Base-by-base conservation (phyloP, 1,140 invertebrate genomes). In the Bombus turneri region DNA sequence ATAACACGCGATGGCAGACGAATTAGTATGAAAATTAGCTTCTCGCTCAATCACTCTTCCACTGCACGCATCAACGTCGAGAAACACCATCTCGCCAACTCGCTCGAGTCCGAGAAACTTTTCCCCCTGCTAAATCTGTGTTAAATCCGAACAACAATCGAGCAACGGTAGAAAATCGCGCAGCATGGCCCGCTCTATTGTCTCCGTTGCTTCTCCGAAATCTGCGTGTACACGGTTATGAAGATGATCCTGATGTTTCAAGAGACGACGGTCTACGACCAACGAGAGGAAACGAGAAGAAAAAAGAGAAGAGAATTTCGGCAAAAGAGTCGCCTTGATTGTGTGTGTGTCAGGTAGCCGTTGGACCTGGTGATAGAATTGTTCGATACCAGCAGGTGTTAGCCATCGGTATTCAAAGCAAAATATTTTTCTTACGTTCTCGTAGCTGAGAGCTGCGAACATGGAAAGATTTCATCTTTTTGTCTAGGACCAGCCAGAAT, bases 351-450 rank as follows among this genome's bases (percentile, higher is more conserved):
- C 73, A 85, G 83, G 86, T 87, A 87, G 77, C 57, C 6, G 1
- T 0, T n/a, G 53, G 25, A 34, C 74, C 72, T 74, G 84, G 22
- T 78, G 79, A 68, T 78, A 31, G 84, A 74, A 87, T 87, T 86
- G 86, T 87, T 82, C 84, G 73, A 68, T 64, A 88, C 64, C 89
- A 92, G 93, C 93, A 94, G 93, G 93, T 93, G 92, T 87, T 92
- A 84, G 86, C 88, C 86, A 91, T 85, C 39, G 83, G 90, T 81
- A 93, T 93, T 92, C 87, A 91, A 93, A 93, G 89, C 91, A 93
- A 93, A 93, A 93, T 93, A 94, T 94, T 94, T 92, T 94, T 94
- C 93, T 93, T 93, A 81, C 89, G 64, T 87, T 81, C 78, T 86
- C 81, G 87, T 83, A 86, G 83, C 87, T 64, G 87, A 83, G 86